Evolutionary conservation across 2,888 invertebrate genomes (phyloP), one percentile per base, ranked within the genome.

Genomic region (Rugalucina vietnamica): DNA sequence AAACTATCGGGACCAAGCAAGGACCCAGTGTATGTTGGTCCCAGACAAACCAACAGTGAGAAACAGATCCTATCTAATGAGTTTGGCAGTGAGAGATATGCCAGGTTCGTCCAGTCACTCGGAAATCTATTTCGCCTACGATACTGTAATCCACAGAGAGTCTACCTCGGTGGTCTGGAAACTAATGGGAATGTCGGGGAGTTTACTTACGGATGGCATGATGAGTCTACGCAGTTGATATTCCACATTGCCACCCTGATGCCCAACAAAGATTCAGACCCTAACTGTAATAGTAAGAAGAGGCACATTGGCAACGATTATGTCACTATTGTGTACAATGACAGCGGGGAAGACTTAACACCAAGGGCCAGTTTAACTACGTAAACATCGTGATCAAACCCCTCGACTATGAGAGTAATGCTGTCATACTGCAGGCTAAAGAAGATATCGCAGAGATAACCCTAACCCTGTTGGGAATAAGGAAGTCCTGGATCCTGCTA

Each of bases 231-330:
- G 95, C 98, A 98, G 96, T 97, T 99, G 71, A 97, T 98, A 90
- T 99, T 98, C 95, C 99, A 99, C 95, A 98, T 99, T 87, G 98
- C 99, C 57, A 99, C 99, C 5, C 96, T 99, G 89, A 99, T 99
- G 99, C 99, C 99, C 18, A 97, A 97, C 90, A 96, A 96, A 90
- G 96, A 97, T 72, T 96, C 96, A 73, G 99, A 99, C 96, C 97
- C 97, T 0, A 96, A 97, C 91, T 98, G 98, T 95, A 98, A 97
- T 94, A 97, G 97, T 92, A 99, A 99, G 96, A 98, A 99, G 95
- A 96, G 97, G 93, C 98, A 99, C 95, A 98, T 99, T 95, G 99
- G 99, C 89, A 99, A 99, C 95, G 98, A 99, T 96, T 98, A 96
- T 95, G 99, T 99, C 14, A 97, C 97, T 87, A 98, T 99, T 93